Percentiles rank a stretch among this genome's conserved stretches.
phyloP scores from a whole-genome alignment of 2,113 vertebrate species.

The Panurus biarmicus region DNA sequence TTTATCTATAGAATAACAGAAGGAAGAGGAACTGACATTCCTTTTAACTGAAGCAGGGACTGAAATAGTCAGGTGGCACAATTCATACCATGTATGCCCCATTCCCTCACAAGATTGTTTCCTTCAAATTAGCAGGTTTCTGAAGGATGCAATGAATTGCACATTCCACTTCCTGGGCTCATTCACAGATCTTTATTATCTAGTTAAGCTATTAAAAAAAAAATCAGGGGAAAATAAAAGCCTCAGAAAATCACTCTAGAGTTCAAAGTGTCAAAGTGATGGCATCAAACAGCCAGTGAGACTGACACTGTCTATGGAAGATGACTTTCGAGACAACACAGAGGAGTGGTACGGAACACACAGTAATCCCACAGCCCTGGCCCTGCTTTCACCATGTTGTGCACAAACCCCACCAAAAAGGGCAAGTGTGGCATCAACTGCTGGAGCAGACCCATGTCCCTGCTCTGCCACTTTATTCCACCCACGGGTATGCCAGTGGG shows the following conservation, averaged over 20 bases:
- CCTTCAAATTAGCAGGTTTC: background rate
- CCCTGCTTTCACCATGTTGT: background rate
- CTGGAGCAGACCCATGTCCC: background rate
- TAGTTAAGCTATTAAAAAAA: background rate
- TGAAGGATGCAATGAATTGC: background rate
- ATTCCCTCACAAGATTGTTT: background rate
- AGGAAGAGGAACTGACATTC: background rate
- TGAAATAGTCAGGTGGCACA: background rate
- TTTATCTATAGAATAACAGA: background rate
- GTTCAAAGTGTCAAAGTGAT: too few species aligned
- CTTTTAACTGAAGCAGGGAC: background rate
- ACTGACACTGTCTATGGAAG: background rate
- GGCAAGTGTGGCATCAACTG: background rate
- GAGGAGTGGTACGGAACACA: background rate
- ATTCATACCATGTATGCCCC: background rate
- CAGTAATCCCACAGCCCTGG: background rate
- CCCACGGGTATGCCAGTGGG: background rate
- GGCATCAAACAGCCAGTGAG: background rate
- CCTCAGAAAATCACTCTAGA: background rate
- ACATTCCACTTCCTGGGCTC: background rate
- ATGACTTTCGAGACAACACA: background rate
- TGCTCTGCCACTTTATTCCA: background rate
- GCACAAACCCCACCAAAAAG: background rate
- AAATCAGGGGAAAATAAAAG: background rate
- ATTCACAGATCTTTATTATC: background rate